Base-by-base conservation (phyloP, 30 jellyfish, hydroid and myxozoan species). In the Pseudorhiza aurosa region DNA sequence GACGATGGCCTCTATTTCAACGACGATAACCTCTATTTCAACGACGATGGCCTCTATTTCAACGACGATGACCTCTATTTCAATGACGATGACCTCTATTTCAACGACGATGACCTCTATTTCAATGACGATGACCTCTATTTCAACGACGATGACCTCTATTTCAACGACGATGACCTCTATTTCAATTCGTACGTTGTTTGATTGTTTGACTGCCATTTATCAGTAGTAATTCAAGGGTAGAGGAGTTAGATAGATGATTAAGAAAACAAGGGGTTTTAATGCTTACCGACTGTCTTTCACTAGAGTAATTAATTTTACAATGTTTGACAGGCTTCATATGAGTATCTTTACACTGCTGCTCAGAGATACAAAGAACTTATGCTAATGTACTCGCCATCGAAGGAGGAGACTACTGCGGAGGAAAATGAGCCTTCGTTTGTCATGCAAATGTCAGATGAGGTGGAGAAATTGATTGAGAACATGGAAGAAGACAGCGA, bases 321-420 rank as follows among this genome's bases (percentile, higher is more conserved):
- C 26, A 21, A 12, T 18, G n/a, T 44, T 19, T 70, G 50, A 11
- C 78, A 87, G 96, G 88, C 63, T 15, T 75, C 62, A 22, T 87
- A 87, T 46, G 96, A 87, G 56, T 87, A 64, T 55, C 47, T 87
- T n/a, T 87, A 87, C 76, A 62, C 32, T 22, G 90, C 93, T 42
- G 83, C 93, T 1, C 55, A 76, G 82, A 78, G 77, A 43, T 85
- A 77, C 77, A 75, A 75, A 12, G 89, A 70, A 15, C 3, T 65
- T 36, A 39, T 68, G 74, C 80, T 72, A 8, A 43, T 47, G 8
- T 59, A 65, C 42, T 74, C 87, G 12, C 70, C 37, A 25, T 47
- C 67, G 26, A 75, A 77, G 21, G 77, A 45, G 26, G 17, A 7
- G 19, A 57, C 19, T n/a, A 46, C 11, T 12, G 30, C 19, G 47